These are phyloP conservation scores for Mya arenaria DNA, from an alignment of 1,140 invertebrate genomes.

Conservation along the genomic window DNA sequence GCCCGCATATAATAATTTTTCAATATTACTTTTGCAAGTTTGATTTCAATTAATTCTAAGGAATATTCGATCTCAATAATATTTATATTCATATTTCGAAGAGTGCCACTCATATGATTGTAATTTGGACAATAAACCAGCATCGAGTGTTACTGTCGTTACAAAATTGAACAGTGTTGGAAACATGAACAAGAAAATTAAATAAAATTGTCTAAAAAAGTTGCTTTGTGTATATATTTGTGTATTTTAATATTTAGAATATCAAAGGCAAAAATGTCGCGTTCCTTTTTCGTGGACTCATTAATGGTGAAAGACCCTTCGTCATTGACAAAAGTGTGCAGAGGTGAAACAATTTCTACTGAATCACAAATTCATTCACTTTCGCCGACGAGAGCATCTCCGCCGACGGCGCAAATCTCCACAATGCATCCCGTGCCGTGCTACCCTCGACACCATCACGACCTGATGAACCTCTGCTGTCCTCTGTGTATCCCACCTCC, in stretches of 20 bases:
- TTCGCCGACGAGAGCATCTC: conserved; percentile 22
- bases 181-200: neutral
- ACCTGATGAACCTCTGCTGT: conserved; percentile 68
- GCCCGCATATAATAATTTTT: conserved; percentile 52
- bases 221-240: neutral
- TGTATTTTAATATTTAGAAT: neutral
- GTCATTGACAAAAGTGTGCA: neutral
- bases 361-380: conserved; percentile 8
- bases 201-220: neutral
- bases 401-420: conserved; percentile 38
- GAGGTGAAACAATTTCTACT: neutral
- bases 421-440: conserved; percentile 63
- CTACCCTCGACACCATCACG: conserved; percentile 67
- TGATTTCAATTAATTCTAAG: conserved; percentile 6
- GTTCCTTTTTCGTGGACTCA: conserved; percentile 68
- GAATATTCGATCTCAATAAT: neutral
- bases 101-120: too few relatives aligned
- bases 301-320: conserved; percentile 63
- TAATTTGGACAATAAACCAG: too few relatives aligned
- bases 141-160: too few relatives aligned
- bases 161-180: too few relatives aligned
- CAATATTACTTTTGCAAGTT: conserved; percentile 13
- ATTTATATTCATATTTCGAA: too few relatives aligned
- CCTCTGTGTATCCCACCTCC: conserved; percentile 67
- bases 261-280: conserved; percentile 61